Conservation (phyloP, 2,888 invertebrate species). For the Clusia tigrina region DNA sequence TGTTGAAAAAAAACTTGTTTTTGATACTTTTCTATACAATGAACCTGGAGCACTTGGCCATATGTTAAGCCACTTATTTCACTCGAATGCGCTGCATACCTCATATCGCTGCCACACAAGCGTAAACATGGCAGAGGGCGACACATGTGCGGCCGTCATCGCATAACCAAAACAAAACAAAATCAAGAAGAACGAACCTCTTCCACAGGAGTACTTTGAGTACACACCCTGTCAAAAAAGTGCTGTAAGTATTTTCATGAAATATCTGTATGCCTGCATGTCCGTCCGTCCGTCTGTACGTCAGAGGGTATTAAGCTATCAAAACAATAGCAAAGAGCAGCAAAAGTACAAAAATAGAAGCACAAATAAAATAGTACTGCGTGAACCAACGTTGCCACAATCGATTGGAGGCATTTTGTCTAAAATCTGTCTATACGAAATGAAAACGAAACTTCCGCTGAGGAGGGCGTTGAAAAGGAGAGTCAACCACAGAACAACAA, state of each 20-base stretch:
- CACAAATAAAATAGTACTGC: neutral
- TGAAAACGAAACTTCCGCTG: constrained; percentile 11
- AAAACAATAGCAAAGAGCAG: constrained; percentile 12
- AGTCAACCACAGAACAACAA: neutral
- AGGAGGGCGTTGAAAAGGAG: neutral
- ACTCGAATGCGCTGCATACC: constrained; percentile 23
- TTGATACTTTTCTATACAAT: constrained; percentile 16
- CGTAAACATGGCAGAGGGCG: neutral
- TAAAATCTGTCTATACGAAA: neutral
- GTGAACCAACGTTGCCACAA: neutral
- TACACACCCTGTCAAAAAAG: neutral
- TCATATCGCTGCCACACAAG: neutral
- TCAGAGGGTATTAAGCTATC: constrained; percentile 22
- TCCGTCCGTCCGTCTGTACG: too few relatives aligned
- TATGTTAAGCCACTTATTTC: constrained; percentile 25
- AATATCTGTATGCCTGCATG: too few relatives aligned
- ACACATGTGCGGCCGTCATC: neutral
- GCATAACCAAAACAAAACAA: neutral
- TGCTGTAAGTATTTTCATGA: constrained; percentile 11
- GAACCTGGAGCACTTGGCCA: constrained; percentile 23
- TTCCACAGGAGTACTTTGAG: neutral
- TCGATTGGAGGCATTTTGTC: neutral
- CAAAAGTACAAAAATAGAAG: neutral
- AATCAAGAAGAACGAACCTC: neutral
- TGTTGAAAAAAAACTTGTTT: neutral